Evolutionary conservation across 2,888 invertebrate genomes (phyloP).

Genomic region (Taenaris catops): DNA sequence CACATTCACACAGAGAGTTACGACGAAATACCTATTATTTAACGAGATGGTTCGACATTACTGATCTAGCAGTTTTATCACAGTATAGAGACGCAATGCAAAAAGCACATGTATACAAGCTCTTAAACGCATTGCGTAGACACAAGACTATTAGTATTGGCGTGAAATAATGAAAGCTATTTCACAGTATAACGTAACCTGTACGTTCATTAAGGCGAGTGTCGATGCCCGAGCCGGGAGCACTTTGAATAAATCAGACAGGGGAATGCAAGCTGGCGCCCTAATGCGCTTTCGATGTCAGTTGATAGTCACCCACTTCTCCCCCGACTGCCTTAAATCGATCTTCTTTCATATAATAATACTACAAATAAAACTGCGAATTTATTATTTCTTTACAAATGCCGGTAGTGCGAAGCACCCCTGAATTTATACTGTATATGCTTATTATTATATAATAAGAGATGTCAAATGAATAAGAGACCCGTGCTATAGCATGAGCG

Average conservation of each 20-base stretch:
- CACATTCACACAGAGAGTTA: too few relatives aligned
- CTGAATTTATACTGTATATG: too few relatives aligned
- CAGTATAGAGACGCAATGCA: background rate
- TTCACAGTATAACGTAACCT: constrained; percentile 64
- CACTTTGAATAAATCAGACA: constrained; percentile 72
- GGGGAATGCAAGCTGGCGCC: constrained; percentile 63
- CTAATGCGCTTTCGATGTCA: constrained; percentile 76
- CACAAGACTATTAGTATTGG: constrained; percentile 58
- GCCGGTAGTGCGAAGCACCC: too few relatives aligned
- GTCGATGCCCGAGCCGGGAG: constrained; percentile 63
- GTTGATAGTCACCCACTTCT: constrained; percentile 58
- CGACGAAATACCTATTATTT: too few relatives aligned
- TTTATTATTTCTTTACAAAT: too few relatives aligned
- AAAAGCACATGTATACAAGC: background rate
- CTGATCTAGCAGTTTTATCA: too few relatives aligned
- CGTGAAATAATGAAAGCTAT: constrained; percentile 67
- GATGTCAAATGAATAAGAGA: too few relatives aligned
- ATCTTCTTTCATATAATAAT: constrained; percentile 7
- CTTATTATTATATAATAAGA: too few relatives aligned
- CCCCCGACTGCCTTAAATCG: constrained; percentile 15
- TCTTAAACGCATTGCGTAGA: constrained; percentile 35
- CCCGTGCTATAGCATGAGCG: too few relatives aligned
- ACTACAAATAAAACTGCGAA: constrained; percentile 4
- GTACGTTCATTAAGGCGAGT: constrained; percentile 69
- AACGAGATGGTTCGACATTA: too few relatives aligned